A percentile compares a stretch with the other conserved stretches of the same genome.
Conservation (phyloP, 2,113 vertebrate genomes). For the Macheiramphus alcinus region DNA sequence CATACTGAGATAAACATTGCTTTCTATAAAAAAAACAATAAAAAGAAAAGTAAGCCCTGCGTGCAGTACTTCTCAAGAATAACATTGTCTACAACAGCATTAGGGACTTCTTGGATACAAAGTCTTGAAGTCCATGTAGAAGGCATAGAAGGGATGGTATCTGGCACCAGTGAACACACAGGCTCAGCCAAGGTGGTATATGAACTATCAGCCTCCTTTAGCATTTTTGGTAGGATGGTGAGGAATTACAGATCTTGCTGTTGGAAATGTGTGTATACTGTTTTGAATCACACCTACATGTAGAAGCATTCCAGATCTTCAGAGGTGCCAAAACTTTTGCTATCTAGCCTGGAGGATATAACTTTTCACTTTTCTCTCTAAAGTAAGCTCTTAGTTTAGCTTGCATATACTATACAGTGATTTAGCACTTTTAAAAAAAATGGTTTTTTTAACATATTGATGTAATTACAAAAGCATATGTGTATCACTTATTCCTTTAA, state of each 20-base stretch:
- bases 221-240: slow-evolving; percentile 38
- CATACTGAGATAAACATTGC: neutral
- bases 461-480: slow-evolving; percentile 56
- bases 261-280: slow-evolving; percentile 51
- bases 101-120: neutral
- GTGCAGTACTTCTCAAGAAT: neutral
- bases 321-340: slow-evolving; percentile 33
- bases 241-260: slow-evolving; percentile 59
- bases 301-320: slow-evolving; percentile 44
- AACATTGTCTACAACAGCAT: neutral
- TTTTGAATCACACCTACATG: slow-evolving; percentile 51
- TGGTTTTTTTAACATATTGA: slow-evolving; percentile 9
- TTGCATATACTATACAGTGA: slow-evolving; percentile 4
- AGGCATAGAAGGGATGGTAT: neutral
- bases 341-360: neutral
- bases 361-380: slow-evolving; percentile 31
- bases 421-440: slow-evolving; percentile 27
- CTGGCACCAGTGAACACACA: neutral
- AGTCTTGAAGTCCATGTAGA: neutral
- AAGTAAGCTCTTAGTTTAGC: slow-evolving; percentile 34
- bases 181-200: neutral
- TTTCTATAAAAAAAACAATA: neutral
- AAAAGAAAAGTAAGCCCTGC: neutral
- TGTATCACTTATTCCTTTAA: slow-evolving; percentile 25
- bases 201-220: neutral